phyloP scores from a whole-genome alignment of 2,888 invertebrate species.

The Drosophila birchii region DNA sequence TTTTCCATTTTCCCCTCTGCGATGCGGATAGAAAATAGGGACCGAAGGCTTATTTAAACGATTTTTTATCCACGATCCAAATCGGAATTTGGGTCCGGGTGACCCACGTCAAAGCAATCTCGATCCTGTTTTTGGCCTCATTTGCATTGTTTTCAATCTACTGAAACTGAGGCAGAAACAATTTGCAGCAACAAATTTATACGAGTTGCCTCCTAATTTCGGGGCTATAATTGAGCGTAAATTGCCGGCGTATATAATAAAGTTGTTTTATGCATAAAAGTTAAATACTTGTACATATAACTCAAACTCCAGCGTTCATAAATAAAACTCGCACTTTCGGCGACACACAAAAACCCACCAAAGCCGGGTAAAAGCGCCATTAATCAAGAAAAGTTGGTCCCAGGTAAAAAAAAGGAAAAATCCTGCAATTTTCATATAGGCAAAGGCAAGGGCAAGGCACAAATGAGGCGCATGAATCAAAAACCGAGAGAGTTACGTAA shows the following conservation, averaged over 20 bases:
- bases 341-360: slow-evolving; percentile 22
- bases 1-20: slow-evolving; percentile 6
- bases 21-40: not conserved
- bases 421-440: slow-evolving; percentile 53
- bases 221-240: slow-evolving; percentile 69
- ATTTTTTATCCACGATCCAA: slow-evolving; percentile 17
- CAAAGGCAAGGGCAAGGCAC: slow-evolving; percentile 48
- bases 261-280: slow-evolving; percentile 49
- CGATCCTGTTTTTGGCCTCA: slow-evolving; percentile 15
- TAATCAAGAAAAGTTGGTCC: slow-evolving; percentile 67
- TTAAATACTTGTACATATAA: slow-evolving; percentile 34
- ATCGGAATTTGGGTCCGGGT: slow-evolving; percentile 7
- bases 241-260: slow-evolving; percentile 60
- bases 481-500: slow-evolving; percentile 27
- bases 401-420: slow-evolving; percentile 39
- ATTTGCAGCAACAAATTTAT: slow-evolving; percentile 51
- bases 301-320: slow-evolving; percentile 26
- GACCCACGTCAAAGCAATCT: slow-evolving; percentile 35
- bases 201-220: slow-evolving; percentile 38
- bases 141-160: slow-evolving; percentile 40
- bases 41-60: slow-evolving; percentile 7
- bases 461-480: slow-evolving; percentile 76
- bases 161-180: slow-evolving; percentile 30
- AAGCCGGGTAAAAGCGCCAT: slow-evolving; percentile 61
- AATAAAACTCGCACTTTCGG: slow-evolving; percentile 44